Evolutionary conservation across 2,113 vertebrate species (phyloP), one percentile per base, ranked within the genome.

Genomic region (Eudyptes chrysolophus): DNA sequence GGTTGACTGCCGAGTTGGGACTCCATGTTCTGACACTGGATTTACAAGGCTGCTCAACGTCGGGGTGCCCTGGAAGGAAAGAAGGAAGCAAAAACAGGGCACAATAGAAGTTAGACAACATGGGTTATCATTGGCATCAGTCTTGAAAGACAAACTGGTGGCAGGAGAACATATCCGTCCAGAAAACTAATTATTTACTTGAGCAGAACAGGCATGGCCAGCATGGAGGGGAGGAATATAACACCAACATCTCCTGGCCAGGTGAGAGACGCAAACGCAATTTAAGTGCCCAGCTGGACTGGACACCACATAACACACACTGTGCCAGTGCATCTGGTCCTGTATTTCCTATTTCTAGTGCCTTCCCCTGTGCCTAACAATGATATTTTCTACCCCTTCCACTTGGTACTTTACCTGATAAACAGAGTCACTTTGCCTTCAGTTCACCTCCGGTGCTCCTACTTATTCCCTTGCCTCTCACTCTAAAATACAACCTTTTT

Each of bases 11-110:
- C 0, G 99, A 99, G 84, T 99, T 99, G 60, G 99, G 99, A 68
- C 99, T 99, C 99, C 99, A 99, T 0, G 99, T 99, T 57, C 98
- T 98, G 58, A 99, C 99, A 9, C 99, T 99, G 95, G 99, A 99
- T 95, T 99, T 99, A 84, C 99, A 99, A 18, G 98, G 98, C 94
- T 99, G 99, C 95, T 99, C 99, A 66, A 99, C 99, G 10, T 99
- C 99, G 86, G 99, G 99, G 79, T 99, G 99, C n/a, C 99, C 99
- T 99, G 91, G 54, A 77, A 80, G 76, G 94, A 92, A 84, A n/a
- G 48, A 30, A 82, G 40, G 36, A 83, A 90, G 44, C 4, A 87
- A 74, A 83, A 29, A 64, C 29, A 84, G 10, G 30, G n/a, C 36
- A 75, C 13, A 87, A 61, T n/a, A 52, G 40, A 62, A 72, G 25